These are phyloP conservation scores for Drosophila bocqueti DNA, from an alignment of 1,140 invertebrate genomes.

Conservation along the genomic window DNA sequence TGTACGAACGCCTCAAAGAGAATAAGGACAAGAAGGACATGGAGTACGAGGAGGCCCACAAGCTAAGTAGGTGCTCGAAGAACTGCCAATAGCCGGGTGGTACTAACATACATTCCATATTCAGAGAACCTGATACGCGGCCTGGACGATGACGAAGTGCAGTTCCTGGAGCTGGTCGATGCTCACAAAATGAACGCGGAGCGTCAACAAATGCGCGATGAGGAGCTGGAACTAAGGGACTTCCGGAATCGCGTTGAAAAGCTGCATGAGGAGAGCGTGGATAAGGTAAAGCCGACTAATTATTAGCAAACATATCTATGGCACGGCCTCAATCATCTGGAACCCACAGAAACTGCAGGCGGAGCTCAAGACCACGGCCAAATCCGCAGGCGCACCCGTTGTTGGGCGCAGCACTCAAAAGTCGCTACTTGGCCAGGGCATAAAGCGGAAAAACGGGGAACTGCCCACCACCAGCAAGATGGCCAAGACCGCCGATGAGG, in stretches of 20 bases:
- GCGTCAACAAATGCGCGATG: conserved; percentile 91
- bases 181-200: conserved; percentile 93
- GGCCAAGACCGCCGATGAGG: conserved; percentile 27
- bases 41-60: conserved; percentile 97
- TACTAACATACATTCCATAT: background rate
- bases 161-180: conserved; percentile 96
- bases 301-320: background rate
- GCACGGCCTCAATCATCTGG: background rate
- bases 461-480: conserved; percentile 57
- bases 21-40: conserved; percentile 95
- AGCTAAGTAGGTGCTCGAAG: conserved; percentile 91
- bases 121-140: conserved; percentile 98
- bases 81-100: background rate
- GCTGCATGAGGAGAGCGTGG: conserved; percentile 90
- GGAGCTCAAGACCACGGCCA: conserved; percentile 69
- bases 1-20: conserved; percentile 96
- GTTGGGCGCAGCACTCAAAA: conserved; percentile 69
- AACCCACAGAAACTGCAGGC: conserved; percentile 67
- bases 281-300: conserved; percentile 85
- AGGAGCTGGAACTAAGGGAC: conserved; percentile 92
- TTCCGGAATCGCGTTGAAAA: conserved; percentile 92
- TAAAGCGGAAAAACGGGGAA: conserved; percentile 88
- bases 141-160: conserved; percentile 97
- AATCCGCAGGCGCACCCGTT: conserved; percentile 36
- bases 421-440: conserved; percentile 66